Evolutionary conservation across 2,888 invertebrate species (phyloP).

Genomic region (Ormyrus rosae): DNA sequence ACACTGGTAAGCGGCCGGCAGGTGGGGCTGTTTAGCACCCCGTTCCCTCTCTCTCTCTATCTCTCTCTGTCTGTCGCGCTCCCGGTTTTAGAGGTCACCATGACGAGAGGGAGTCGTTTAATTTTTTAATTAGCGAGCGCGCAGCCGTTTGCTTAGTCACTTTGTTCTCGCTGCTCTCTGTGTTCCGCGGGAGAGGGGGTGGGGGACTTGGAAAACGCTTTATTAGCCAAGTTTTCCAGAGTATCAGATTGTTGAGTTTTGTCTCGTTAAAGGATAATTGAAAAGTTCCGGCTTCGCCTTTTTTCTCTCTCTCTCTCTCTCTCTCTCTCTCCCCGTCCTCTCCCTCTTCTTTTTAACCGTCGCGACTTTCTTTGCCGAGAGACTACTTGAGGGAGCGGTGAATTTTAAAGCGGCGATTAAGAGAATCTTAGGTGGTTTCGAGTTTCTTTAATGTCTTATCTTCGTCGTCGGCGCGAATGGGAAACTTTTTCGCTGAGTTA

Average conservation of each 20-base stretch:
- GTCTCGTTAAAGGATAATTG: conserved; percentile 42
- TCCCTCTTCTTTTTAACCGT: neutral
- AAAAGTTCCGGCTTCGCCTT: conserved; percentile 26
- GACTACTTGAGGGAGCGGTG: neutral
- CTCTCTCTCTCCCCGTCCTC: neutral
- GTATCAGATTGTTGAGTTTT: conserved; percentile 49
- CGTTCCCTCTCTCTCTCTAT: conserved; percentile 11
- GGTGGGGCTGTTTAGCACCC: too few relatives aligned
- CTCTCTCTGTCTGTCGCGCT: conserved; percentile 30
- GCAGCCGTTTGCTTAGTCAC: conserved; percentile 42
- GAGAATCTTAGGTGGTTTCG: neutral
- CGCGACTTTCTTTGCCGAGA: too few relatives aligned
- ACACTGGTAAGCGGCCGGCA: neutral
- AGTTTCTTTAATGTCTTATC: neutral
- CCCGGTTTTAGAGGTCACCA: conserved; percentile 39
- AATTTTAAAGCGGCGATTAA: conserved; percentile 31
- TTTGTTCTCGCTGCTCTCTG: conserved; percentile 27
- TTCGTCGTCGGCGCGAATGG: neutral
- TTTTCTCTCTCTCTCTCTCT: neutral
- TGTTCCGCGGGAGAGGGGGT: conserved; percentile 24
- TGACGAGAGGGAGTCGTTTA: conserved; percentile 34
- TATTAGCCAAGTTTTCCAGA: conserved; percentile 41
- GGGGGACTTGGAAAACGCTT: conserved; percentile 44
- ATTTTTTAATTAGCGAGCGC: conserved; percentile 50
- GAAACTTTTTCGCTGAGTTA: neutral